Evolutionary conservation across 2,888 invertebrate genomes (phyloP), one percentile per base, ranked within the genome.

Genomic region (Drosophila fulvimacula): DNA sequence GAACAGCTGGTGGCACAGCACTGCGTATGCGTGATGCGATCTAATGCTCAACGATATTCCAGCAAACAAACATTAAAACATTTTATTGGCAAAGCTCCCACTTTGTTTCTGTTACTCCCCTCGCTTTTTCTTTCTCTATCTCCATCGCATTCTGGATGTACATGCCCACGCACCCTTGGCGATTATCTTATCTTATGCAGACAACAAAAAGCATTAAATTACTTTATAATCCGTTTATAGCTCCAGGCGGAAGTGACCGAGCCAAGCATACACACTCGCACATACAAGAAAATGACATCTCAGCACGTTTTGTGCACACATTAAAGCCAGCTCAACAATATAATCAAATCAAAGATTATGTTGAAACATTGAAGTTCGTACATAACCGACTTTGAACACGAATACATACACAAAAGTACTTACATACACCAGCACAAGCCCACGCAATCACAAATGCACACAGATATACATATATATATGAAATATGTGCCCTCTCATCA

Each of bases 291-390:
- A 65, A 84, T 68, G 74, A 78, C 74, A 76, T 66, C 65, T 46
- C 42, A 60, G 74, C 79, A 78, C 76, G 79, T 78, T 74, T 60
- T 66, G 63, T 64, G 63, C 71, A 64, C 78, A 75, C 81, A 72
- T 57, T 64, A 75, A 69, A 78, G 71, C 67, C 69, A 67, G 80
- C 88, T 89, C 86, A 85, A 85, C 89, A 82, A 83, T 78, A 86
- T 89, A 90, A 89, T 89, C 89, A 89, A 90, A 89, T 89, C 89
- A 89, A 86, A 89, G 86, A 89, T 90, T 84, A 89, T 89, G 79
- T 80, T 88, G 76, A 84, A 89, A 82, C 82, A 80, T 88, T 89
- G 81, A 89, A 86, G 84, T 89, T 87, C 82, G 74, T 74, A 72
- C 68, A 73, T 76, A 67, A 68, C 59, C 63, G 76, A 76, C 70